phyloP scores from a whole-genome alignment of 1,140 invertebrate species.

The Maconellicoccus hirsutus region DNA sequence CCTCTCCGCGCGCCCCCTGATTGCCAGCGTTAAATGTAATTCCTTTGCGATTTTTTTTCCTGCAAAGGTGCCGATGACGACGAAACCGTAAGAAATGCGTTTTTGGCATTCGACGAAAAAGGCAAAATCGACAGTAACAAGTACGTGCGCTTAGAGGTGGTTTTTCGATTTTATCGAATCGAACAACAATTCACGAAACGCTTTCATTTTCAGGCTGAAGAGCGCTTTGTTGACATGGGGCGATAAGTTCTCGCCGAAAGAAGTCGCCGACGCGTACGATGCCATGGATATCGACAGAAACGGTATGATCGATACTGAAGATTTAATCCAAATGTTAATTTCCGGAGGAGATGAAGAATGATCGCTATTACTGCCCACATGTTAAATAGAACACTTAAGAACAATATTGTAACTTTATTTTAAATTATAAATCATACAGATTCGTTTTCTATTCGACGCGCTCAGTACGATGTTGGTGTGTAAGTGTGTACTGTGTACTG shows the following conservation, averaged over 20 bases:
- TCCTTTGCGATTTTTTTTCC: neutral
- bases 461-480: too few species aligned
- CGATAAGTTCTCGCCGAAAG: slow-evolving; percentile 86
- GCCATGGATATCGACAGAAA: slow-evolving; percentile 89
- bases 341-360: slow-evolving; percentile 33
- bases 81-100: slow-evolving; percentile 85
- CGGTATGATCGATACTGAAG: slow-evolving; percentile 81
- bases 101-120: slow-evolving; percentile 86
- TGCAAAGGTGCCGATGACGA: slow-evolving; percentile 63
- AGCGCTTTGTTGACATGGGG: slow-evolving; percentile 91
- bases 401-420: too few species aligned
- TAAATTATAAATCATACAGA: too few species aligned
- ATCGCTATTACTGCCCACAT: too few species aligned
- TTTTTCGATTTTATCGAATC: too few species aligned
- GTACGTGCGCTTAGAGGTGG: too few species aligned
- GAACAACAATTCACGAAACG: too few species aligned
- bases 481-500: too few species aligned
- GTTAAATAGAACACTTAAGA: too few species aligned
- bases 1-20: neutral
- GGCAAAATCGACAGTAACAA: slow-evolving; percentile 78
- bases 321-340: slow-evolving; percentile 41
- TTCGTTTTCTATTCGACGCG: too few species aligned
- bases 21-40: neutral
- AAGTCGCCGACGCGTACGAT: slow-evolving; percentile 89
- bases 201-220: slow-evolving; percentile 53